A percentile compares a stretch with the other conserved stretches of the same genome.
phyloP scores from a whole-genome alignment of 2,797 vertebrate species.

The Geotria australis region DNA sequence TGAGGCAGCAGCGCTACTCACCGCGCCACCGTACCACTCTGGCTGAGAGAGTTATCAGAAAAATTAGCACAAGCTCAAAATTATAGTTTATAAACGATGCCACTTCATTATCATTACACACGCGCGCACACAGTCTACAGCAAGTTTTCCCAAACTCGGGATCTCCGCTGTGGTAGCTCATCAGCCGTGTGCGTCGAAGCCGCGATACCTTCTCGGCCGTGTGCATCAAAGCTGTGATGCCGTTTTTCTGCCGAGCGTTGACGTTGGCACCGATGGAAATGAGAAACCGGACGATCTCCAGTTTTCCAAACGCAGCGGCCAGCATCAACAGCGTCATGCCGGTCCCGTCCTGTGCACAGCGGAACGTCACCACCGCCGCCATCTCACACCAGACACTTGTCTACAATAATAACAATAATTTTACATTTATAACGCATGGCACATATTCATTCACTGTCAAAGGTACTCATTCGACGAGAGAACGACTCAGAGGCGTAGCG shows the following conservation, averaged over 20 bases:
- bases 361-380: too few species aligned
- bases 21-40: too few species aligned
- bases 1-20: too few species aligned
- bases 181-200: not conserved
- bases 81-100: not conserved
- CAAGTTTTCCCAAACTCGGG: not conserved
- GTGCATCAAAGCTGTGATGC: slow-evolving; percentile 73
- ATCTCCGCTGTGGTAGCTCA: not conserved
- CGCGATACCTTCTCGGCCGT: slow-evolving; percentile 62
- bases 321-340: slow-evolving; percentile 88
- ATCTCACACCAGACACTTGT: too few species aligned
- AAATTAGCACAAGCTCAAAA: too few species aligned
- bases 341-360: slow-evolving; percentile 33
- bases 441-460: too few species aligned
- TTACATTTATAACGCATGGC: too few species aligned
- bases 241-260: slow-evolving; percentile 61
- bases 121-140: not conserved
- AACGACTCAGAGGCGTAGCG: too few species aligned
- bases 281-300: slow-evolving; percentile 59
- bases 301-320: slow-evolving; percentile 69
- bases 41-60: too few species aligned
- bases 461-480: too few species aligned
- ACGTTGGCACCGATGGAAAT: slow-evolving; percentile 70
- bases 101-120: not conserved
- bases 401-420: too few species aligned